These are phyloP conservation scores for Drosophila mercatorum DNA, from an alignment of 2,888 invertebrate genomes.

Conservation along the genomic window DNA sequence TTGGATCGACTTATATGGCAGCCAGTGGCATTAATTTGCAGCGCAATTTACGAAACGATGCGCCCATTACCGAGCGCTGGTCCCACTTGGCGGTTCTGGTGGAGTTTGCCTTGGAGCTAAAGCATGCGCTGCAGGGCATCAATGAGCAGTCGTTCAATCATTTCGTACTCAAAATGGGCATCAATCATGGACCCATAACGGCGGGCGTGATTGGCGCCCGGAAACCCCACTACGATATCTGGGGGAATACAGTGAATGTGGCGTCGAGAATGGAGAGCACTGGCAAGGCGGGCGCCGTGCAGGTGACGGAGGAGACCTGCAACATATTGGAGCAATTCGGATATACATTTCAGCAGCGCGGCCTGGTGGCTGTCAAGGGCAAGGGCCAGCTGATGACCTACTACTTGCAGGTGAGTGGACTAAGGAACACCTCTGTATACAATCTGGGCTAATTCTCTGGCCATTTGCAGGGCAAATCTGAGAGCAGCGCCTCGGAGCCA, in stretches of 20 bases:
- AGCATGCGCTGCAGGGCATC: constrained; percentile 94
- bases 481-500: constrained; percentile 53
- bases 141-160: constrained; percentile 98
- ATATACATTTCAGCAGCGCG: constrained; percentile 96
- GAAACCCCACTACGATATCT: constrained; percentile 98
- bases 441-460: constrained; percentile 23
- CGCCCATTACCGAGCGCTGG: constrained; percentile 91
- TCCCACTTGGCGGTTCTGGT: constrained; percentile 93
- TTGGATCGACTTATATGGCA: constrained; percentile 97
- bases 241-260: constrained; percentile 99
- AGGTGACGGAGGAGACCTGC: constrained; percentile 98
- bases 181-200: constrained; percentile 97
- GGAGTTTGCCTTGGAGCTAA: constrained; percentile 95
- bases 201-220: constrained; percentile 98
- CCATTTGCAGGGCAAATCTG: constrained; percentile 65
- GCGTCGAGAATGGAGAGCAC: constrained; percentile 99
- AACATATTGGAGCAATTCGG: constrained; percentile 95
- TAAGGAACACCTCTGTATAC: background rate
- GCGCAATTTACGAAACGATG: constrained; percentile 88
- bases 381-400: constrained; percentile 98
- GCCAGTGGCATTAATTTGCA: constrained; percentile 95
- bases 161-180: constrained; percentile 96
- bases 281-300: constrained; percentile 96
- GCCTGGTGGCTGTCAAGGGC: constrained; percentile 97
- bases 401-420: constrained; percentile 89